Evolutionary conservation across 2,797 vertebrate species (phyloP).

Genomic region (Peromyscus nudipes): DNA sequence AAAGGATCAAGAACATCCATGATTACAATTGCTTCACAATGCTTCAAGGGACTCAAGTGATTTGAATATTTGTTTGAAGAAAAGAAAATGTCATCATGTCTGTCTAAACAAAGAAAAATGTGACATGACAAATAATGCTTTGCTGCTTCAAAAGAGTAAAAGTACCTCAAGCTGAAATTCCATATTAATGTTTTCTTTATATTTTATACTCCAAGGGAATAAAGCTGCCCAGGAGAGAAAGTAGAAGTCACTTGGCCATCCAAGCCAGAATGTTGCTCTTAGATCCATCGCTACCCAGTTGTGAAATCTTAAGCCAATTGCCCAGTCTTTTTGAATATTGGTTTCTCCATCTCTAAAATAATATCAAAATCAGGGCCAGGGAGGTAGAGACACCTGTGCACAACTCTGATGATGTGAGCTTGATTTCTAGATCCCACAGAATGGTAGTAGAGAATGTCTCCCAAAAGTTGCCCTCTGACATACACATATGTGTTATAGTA

Average conservation of each 20-base stretch:
- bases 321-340: not conserved
- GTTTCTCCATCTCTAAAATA: slow-evolving; percentile 35
- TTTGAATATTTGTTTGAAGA: slow-evolving; percentile 66
- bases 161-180: slow-evolving; percentile 31
- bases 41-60: slow-evolving; percentile 57
- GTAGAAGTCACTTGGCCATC: not conserved
- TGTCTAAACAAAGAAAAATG: slow-evolving; percentile 62
- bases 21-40: slow-evolving; percentile 73
- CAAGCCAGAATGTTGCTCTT: not conserved
- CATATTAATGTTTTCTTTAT: slow-evolving; percentile 50
- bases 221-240: not conserved
- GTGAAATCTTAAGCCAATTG: not conserved
- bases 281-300: not conserved
- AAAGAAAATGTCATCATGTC: slow-evolving; percentile 42
- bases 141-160: slow-evolving; percentile 41
- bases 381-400: not conserved
- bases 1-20: slow-evolving; percentile 68
- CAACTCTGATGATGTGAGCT: not conserved
- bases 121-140: slow-evolving; percentile 30
- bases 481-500: not conserved
- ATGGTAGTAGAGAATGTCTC: not conserved
- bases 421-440: not conserved
- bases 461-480: not conserved
- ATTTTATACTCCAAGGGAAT: slow-evolving; percentile 4
- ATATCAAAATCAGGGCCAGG: not conserved